phyloP scores from a whole-genome alignment of 92 coral and sea anemone genomes.

The Zoanthus solanderi region DNA sequence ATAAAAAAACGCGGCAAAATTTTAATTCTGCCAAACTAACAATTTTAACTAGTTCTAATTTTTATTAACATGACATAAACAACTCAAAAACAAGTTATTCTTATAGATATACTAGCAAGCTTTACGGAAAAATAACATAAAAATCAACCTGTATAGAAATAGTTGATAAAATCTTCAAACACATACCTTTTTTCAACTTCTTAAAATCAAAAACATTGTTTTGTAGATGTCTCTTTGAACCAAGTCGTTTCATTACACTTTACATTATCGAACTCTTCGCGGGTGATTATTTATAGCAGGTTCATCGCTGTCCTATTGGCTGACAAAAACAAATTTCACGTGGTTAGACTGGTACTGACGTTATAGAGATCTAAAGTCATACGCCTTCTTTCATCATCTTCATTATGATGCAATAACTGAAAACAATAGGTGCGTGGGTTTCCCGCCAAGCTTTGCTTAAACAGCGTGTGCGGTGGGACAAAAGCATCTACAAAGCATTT shows the following conservation, averaged over 20 bases:
- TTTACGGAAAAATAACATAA: background rate
- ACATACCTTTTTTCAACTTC: conserved; percentile 25
- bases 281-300: conserved; percentile 39
- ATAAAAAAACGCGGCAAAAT: background rate
- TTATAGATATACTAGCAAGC: background rate
- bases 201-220: background rate
- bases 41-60: background rate
- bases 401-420: conserved; percentile 39
- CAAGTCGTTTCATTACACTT: background rate
- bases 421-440: background rate
- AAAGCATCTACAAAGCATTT: too few species aligned
- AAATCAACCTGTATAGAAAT: background rate
- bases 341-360: conserved; percentile 34
- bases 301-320: conserved; percentile 34
- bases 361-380: conserved; percentile 5
- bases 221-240: background rate
- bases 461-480: too few species aligned
- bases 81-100: background rate
- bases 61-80: background rate
- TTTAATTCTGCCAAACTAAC: background rate
- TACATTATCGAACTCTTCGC: conserved; percentile 1
- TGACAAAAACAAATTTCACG: conserved; percentile 13
- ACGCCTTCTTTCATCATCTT: conserved; percentile 7
- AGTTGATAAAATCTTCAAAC: background rate
- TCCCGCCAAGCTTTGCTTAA: too few species aligned